These are phyloP conservation scores for Galaxias olidus DNA, from an alignment of 2,797 vertebrate species.

Conservation along the genomic window DNA sequence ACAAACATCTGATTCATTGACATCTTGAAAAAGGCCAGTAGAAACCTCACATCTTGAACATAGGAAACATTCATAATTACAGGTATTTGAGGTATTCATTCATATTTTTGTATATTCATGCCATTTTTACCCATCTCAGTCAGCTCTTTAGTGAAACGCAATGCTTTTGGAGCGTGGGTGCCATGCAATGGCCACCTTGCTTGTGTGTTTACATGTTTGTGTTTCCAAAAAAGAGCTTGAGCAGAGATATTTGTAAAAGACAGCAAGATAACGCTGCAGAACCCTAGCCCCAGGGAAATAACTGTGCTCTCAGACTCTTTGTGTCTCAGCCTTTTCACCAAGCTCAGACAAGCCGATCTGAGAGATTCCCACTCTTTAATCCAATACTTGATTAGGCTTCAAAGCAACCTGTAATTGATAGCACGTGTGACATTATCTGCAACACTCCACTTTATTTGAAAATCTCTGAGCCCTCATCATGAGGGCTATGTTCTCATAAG, in stretches of 20 bases:
- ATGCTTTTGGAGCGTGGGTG: conserved; percentile 1
- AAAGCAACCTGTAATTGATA: conserved; percentile 47
- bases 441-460: conserved; percentile 14
- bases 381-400: conserved; percentile 43
- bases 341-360: conserved; percentile 17
- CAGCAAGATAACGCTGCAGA: conserved; percentile 47
- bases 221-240: conserved; percentile 21
- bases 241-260: conserved; percentile 27
- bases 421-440: conserved; percentile 28
- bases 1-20: conserved; percentile 13
- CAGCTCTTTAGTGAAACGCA: neutral
- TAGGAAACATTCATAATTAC: conserved; percentile 12
- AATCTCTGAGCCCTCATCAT: conserved; percentile 45
- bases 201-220: neutral
- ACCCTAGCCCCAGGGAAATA: conserved; percentile 30
- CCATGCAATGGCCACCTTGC: neutral
- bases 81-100: neutral
- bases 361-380: conserved; percentile 32
- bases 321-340: conserved; percentile 3
- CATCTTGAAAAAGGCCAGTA: neutral
- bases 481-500: conserved; percentile 17
- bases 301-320: neutral
- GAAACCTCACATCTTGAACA: conserved; percentile 4
- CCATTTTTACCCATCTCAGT: neutral
- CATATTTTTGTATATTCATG: neutral